These are phyloP conservation scores for Tholera decimalis DNA, from an alignment of 2,888 invertebrate species.

Conservation along the genomic window DNA sequence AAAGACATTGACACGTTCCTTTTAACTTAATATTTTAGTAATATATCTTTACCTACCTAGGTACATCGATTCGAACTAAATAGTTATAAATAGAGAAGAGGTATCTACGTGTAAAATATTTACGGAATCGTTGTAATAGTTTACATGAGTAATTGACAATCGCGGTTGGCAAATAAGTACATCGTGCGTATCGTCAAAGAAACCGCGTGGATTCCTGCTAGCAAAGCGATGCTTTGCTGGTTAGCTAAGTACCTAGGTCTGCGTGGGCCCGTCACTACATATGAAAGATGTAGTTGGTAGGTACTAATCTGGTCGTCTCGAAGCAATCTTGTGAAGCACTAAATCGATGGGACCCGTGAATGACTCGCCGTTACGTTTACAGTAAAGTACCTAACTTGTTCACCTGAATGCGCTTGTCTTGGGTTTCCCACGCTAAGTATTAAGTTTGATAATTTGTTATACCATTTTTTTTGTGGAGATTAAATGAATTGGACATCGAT, in stretches of 20 bases:
- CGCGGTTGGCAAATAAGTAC: slow-evolving; percentile 71
- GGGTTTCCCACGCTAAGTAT: slow-evolving; percentile 44
- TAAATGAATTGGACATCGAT: slow-evolving; percentile 25
- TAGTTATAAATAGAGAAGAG: slow-evolving; percentile 10
- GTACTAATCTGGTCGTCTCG: slow-evolving; percentile 29
- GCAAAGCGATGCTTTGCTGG: slow-evolving; percentile 7
- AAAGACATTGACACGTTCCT: background rate
- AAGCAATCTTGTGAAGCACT: slow-evolving; percentile 40
- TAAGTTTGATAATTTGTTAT: slow-evolving; percentile 20
- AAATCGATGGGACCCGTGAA: slow-evolving; percentile 28
- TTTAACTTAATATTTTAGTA: background rate
- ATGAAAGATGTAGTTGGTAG: slow-evolving; percentile 16
- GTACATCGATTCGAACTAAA: slow-evolving; percentile 3
- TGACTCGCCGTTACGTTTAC: slow-evolving; percentile 45
- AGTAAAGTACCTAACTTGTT: slow-evolving; percentile 39
- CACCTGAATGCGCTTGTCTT: slow-evolving; percentile 27
- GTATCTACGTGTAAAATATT: slow-evolving; percentile 31
- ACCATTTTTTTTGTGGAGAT: slow-evolving; percentile 25
- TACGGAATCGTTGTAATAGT: slow-evolving; percentile 56
- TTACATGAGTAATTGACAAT: slow-evolving; percentile 72
- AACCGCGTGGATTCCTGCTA: slow-evolving; percentile 40
- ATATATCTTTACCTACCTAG: too few species aligned
- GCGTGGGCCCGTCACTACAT: slow-evolving; percentile 29
- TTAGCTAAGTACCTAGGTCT: slow-evolving; percentile 13
- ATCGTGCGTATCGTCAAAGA: slow-evolving; percentile 65